phyloP scores from a whole-genome alignment of 2,888 invertebrate species.

The Tridacna gigas region DNA sequence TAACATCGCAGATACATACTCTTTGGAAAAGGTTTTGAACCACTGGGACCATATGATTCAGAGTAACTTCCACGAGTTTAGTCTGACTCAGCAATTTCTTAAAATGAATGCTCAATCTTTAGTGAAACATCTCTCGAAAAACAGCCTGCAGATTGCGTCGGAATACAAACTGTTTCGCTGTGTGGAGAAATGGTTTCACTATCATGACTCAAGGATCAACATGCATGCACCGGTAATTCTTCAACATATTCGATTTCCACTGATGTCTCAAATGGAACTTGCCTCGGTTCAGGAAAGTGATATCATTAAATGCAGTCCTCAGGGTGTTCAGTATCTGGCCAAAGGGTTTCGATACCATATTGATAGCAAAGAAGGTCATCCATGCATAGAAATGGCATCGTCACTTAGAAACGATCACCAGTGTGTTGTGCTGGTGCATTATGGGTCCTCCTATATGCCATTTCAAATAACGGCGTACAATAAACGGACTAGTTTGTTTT shows the following conservation, averaged over 20 bases:
- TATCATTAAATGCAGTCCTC: conserved; percentile 74
- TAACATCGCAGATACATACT: conserved; percentile 82
- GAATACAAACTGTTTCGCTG: conserved; percentile 80
- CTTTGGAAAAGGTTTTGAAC: conserved; percentile 77
- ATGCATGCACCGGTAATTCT: conserved; percentile 73
- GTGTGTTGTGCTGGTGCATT: conserved; percentile 79
- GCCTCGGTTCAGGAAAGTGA: conserved; percentile 76
- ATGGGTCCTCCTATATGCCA: conserved; percentile 82
- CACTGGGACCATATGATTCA: conserved; percentile 82
- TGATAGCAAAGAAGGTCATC: conserved; percentile 79
- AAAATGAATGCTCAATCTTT: conserved; percentile 77
- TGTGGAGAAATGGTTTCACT: conserved; percentile 80
- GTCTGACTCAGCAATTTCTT: conserved; percentile 78
- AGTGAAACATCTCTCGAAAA: conserved; percentile 76
- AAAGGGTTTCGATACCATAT: conserved; percentile 79
- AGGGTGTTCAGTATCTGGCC: conserved; percentile 71
- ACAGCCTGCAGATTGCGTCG: conserved; percentile 75
- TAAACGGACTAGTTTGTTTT: conserved; percentile 75
- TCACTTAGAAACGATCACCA: conserved; percentile 71
- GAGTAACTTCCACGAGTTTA: conserved; percentile 81
- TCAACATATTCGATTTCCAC: conserved; percentile 79
- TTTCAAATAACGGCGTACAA: conserved; percentile 83
- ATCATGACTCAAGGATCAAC: conserved; percentile 70
- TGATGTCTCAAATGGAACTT: conserved; percentile 82
- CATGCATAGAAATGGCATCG: conserved; percentile 75